Conservation (phyloP, 2,888 invertebrate species). For the Bruchidius siliquastri region DNA sequence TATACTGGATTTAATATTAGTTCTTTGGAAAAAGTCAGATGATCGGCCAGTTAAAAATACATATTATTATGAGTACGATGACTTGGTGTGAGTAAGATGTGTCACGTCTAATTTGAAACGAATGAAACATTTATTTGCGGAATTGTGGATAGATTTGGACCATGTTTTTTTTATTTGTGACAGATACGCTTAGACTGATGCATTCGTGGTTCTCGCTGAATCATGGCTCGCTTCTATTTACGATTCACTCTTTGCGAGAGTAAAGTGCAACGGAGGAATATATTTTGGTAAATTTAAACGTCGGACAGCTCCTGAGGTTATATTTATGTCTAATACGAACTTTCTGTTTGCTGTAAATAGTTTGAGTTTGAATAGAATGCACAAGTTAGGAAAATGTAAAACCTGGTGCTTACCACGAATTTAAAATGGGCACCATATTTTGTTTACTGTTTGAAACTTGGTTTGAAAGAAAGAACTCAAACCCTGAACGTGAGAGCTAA, state of each 20-base stretch:
- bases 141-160: not conserved
- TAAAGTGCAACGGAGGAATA: not conserved
- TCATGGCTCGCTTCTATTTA: not conserved
- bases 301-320: too few species aligned
- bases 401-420: too few species aligned
- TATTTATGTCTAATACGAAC: too few species aligned
- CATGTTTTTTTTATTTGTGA: not conserved
- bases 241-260: not conserved
- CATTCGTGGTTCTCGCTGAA: not conserved
- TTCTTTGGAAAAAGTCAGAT: not conserved
- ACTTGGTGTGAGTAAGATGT: not conserved
- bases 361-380: too few species aligned
- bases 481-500: too few species aligned
- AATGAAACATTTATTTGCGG: not conserved
- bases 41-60: not conserved
- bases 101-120: not conserved
- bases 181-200: not conserved
- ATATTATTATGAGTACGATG: not conserved
- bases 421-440: too few species aligned
- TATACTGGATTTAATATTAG: not conserved
- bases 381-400: too few species aligned
- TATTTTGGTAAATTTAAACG: not conserved
- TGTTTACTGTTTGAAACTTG: too few species aligned
- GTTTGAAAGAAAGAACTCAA: too few species aligned
- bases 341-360: too few species aligned